A percentile compares a stretch with the other conserved stretches of the same genome.
phyloP scores from a whole-genome alignment of 2,113 vertebrate genomes.

The Calonectris borealis region DNA sequence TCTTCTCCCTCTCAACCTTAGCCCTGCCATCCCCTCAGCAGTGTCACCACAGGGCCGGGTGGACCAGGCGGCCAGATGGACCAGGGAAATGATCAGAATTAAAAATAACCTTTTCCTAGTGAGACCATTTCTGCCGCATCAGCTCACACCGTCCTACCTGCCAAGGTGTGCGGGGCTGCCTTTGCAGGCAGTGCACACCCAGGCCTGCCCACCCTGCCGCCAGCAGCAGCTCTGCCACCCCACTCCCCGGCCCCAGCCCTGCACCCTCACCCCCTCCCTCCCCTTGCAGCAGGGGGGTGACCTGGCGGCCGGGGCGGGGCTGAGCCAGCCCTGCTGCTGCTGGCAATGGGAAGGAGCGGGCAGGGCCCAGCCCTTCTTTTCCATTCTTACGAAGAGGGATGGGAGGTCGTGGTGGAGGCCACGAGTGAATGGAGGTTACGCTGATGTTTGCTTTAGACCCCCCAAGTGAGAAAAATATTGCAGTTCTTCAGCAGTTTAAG shows the following conservation, averaged over 20 bases:
- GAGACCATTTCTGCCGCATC: not conserved
- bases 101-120: not conserved
- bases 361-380: not conserved
- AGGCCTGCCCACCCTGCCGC: not conserved
- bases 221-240: not conserved
- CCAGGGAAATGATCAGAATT: not conserved
- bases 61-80: not conserved
- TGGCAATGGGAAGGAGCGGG: not conserved
- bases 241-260: not conserved
- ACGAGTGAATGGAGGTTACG: not conserved
- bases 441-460: not conserved
- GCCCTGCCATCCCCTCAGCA: not conserved
- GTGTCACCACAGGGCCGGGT: not conserved
- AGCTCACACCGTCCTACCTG: not conserved
- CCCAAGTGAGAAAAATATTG: not conserved
- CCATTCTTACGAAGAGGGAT: not conserved
- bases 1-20: not conserved
- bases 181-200: not conserved
- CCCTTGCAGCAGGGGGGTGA: not conserved
- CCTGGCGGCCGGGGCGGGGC: accelerated
- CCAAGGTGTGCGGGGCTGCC: not conserved
- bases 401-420: not conserved
- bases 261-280: not conserved
- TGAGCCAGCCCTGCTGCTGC: not conserved
- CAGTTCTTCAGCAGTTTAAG: not conserved